phyloP scores from a whole-genome alignment of 23 tunicate species.

The Diplosoma virens region DNA sequence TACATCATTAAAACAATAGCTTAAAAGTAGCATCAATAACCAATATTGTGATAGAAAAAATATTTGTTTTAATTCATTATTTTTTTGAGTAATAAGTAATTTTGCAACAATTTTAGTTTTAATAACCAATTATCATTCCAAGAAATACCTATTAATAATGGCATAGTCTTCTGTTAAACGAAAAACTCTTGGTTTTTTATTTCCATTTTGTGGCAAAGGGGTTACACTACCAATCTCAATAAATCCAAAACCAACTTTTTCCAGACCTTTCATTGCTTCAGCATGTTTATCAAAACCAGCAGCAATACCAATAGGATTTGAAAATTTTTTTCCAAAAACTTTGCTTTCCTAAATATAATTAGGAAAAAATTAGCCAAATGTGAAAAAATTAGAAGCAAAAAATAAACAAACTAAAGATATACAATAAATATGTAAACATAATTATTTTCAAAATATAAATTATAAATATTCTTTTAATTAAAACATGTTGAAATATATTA shows the following conservation, averaged over 20 bases:
- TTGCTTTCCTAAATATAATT: constrained; percentile 15
- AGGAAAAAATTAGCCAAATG: not conserved
- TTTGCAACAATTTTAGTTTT: too few species aligned
- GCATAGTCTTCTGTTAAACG: constrained; percentile 76
- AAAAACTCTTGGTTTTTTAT: constrained; percentile 82
- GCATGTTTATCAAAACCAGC: constrained; percentile 97
- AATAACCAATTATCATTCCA: too few species aligned
- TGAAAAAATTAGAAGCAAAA: not conserved
- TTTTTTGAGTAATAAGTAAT: too few species aligned
- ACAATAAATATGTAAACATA: not conserved
- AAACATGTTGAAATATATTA: too few species aligned
- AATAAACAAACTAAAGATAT: not conserved
- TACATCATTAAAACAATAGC: too few species aligned
- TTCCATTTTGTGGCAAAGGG: constrained; percentile 80
- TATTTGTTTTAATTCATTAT: too few species aligned
- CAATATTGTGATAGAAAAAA: too few species aligned
- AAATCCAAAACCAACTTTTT: constrained; percentile 84
- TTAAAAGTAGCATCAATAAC: too few species aligned
- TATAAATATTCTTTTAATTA: too few species aligned
- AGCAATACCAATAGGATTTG: constrained; percentile 91
- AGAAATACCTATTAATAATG: constrained; percentile 81
- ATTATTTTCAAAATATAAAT: not conserved
- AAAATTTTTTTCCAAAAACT: constrained; percentile 52
- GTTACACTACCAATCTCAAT: constrained; percentile 90
- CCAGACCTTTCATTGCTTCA: constrained; percentile 78